Base-by-base conservation (phyloP, 2,888 invertebrate genomes). In the Trissoscelio sp. region DNA sequence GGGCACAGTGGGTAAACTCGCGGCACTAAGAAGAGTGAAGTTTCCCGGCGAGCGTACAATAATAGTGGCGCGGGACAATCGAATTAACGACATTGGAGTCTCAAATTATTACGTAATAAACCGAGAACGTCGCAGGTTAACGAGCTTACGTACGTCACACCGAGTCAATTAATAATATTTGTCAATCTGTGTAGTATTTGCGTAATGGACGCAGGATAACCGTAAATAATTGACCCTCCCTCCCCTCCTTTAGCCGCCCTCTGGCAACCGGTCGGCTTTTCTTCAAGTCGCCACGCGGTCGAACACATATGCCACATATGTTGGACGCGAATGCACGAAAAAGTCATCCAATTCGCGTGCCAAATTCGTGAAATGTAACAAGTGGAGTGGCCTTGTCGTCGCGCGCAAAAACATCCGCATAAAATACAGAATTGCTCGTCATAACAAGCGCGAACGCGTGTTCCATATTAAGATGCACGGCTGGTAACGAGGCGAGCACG, bases 351-450 rank as follows among this genome's bases (percentile, higher is more conserved):
- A 67, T 28, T 60, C 70, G 46, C 78, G 70, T 70, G 78, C 78
- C 78, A 78, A 78, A 78, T 70, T 64, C 70, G 57, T 70, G 64
- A 78, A 78, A 70, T 42, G 70, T 70, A 70, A 78, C 70, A 70
- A 70, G 64, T 57, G 37, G 53, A 34, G 55, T 51, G 72, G 57
- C 78, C 78, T 79, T 79, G 78, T 66, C 57, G 60, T 4, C 48
- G 31, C 37, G 64, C 58, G 55, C 78, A 72, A 79, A 79, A 72
- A 79, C 78, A 66, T 72, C 58, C 64, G 78, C 64, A 42, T 58
- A 58, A n/a, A 42, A 57, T 57, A 57, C 37, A n/a, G 37, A 74
- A 57, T 57, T 48, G 55, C 70, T 64, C 53, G 70, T 78, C 62
- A 57, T 70, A 70, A 78, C 70, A 22, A 64, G 70, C 78, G 57